Conservation (phyloP, 2,797 vertebrate species). For the Hypotaenidia philippensis region DNA sequence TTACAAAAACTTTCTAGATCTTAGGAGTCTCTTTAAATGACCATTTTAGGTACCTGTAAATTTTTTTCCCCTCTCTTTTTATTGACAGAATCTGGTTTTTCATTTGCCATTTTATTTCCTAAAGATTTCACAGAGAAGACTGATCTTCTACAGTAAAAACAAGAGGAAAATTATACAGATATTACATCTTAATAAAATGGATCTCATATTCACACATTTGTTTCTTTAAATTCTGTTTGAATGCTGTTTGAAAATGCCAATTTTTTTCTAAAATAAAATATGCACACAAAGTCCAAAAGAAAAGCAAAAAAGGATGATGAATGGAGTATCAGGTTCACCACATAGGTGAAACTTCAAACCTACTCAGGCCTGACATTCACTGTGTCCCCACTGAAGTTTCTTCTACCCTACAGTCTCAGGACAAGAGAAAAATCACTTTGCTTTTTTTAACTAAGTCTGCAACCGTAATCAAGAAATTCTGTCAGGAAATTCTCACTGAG, state of each 20-base stretch:
- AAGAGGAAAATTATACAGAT: neutral
- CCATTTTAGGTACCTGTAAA: neutral
- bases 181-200: neutral
- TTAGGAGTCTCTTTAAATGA: neutral
- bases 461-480: neutral
- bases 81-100: neutral
- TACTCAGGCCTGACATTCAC: neutral
- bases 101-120: neutral
- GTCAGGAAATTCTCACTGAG: neutral
- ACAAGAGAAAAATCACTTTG: neutral
- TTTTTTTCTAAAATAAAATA: neutral
- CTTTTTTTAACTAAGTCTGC: neutral
- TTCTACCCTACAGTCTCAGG: neutral
- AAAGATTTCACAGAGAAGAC: neutral
- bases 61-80: neutral
- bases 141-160: neutral
- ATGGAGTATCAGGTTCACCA: neutral
- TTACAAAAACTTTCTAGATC: neutral
- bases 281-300: neutral
- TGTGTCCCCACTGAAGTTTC: neutral
- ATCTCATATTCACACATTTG: neutral
- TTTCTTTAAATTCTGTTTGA: neutral
- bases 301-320: neutral
- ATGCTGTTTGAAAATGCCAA: neutral
- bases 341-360: neutral